Evolutionary conservation across 2,797 vertebrate genomes (phyloP), one percentile per base, ranked within the genome.

Genomic region (Parauchenoglanis punctatus): DNA sequence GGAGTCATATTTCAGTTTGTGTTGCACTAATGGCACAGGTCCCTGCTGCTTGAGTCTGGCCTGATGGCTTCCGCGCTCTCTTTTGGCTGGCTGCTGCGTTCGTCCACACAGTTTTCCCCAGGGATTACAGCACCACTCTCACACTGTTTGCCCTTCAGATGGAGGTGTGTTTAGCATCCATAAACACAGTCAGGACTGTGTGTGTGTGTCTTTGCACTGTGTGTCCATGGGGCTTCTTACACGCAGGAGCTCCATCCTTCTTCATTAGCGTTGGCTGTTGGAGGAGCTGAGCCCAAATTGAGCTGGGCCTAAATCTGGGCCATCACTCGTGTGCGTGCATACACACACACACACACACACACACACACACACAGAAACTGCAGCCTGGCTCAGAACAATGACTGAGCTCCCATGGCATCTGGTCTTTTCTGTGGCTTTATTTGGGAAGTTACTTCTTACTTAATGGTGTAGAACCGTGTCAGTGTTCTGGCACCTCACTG

Each of bases 61-160:
- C 35, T 88, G 88, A 72, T 70, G 83, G 31, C 68, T 86, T 78
- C 8, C 3, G 4, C 59, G 13, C 46, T 56, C 31, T 72, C 25
- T 73, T 35, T 83, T 52, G 40, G 52, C 84, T 65, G 70, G 52
- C 75, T 72, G 80, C 68, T 6, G 12, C 20, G n/a, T 40, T 72
- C 59, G 4, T 75, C 68, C 31, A 44, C 25, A 58, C 23, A 11
- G 73, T 54, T 70, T 81, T 35, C 87, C n/a, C 56, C 68, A 88
- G 77, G 63, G n/a, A 84, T 68, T 84, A 67, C 49, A 59, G 23
- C 75, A 68, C 31, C 46, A 17, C 49, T 68, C 49, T 46, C 59
- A n/a, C 78, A 76, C 65, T 65, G 31, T 87, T 87, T 88, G 87
- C 59, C 80, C 83, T 88, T 88, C 49, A 89, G 88, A 91, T 88